phyloP scores from a whole-genome alignment of 2,888 invertebrate species.

The Volucella zonaria region DNA sequence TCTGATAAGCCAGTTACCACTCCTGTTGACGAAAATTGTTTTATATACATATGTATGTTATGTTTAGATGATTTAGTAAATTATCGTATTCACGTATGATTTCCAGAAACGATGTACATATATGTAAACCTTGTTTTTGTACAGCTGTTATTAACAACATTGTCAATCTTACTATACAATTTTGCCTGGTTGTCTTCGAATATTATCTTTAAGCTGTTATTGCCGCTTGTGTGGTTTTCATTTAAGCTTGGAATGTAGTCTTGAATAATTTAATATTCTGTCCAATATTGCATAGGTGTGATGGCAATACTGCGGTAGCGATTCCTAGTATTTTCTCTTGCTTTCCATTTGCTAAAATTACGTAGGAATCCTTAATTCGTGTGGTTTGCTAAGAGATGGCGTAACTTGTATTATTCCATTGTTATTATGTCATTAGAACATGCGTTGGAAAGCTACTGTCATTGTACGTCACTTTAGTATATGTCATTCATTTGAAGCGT shows the following conservation, averaged over 20 bases:
- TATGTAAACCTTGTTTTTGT: conserved; percentile 5
- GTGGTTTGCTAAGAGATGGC: too few species aligned
- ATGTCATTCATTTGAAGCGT: too few species aligned
- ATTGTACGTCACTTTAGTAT: too few species aligned
- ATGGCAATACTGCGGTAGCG: conserved; percentile 3
- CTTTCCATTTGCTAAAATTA: conserved; percentile 29
- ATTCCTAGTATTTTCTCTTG: conserved; percentile 17
- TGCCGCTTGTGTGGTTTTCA: too few species aligned
- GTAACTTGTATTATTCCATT: too few species aligned
- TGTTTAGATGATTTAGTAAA: conserved; percentile 30
- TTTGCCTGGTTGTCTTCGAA: conserved; percentile 29
- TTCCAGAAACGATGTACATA: background rate
- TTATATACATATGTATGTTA: conserved; percentile 33
- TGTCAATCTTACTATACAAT: conserved; percentile 26
- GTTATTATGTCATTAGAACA: too few species aligned
- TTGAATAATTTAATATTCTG: conserved; percentile 26
- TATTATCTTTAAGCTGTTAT: background rate
- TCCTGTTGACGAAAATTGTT: conserved; percentile 25
- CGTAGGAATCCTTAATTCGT: too few species aligned
- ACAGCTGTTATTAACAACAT: conserved; percentile 26
- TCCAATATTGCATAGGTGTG: background rate
- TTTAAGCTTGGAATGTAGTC: conserved; percentile 24
- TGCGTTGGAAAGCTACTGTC: too few species aligned
- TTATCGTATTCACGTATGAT: background rate
- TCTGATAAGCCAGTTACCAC: conserved; percentile 33